phyloP scores from a whole-genome alignment of 2,797 vertebrate genomes.

The Sphenodon punctatus region DNA sequence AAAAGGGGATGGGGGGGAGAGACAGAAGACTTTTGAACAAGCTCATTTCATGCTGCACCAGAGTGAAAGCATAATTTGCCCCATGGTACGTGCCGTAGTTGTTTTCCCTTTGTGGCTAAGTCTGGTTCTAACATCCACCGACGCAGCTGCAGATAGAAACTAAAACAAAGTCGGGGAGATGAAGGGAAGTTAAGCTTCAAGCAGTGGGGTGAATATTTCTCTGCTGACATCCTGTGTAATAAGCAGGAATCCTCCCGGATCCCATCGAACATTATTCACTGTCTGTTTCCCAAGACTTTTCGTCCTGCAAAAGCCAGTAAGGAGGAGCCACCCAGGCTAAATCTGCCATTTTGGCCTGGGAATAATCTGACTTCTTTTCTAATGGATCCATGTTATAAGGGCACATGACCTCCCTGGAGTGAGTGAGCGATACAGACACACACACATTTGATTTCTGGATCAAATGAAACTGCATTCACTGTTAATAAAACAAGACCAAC shows the following conservation, averaged over 20 bases:
- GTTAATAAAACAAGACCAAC: constrained; percentile 49
- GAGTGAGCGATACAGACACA: not conserved
- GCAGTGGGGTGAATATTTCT: rapidly evolving
- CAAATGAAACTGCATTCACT: not conserved
- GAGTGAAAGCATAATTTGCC: too few species aligned
- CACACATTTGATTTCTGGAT: not conserved
- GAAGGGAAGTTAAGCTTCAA: not conserved
- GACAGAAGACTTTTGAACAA: too few species aligned
- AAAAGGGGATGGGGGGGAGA: too few species aligned
- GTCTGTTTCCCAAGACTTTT: not conserved
- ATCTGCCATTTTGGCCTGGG: constrained; percentile 22
- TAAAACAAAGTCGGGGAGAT: not conserved
- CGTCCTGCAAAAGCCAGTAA: constrained; percentile 48
- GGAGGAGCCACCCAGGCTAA: constrained; percentile 46
- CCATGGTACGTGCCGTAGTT: not conserved
- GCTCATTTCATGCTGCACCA: too few species aligned
- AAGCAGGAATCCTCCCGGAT: not conserved
- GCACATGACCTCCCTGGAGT: too few species aligned
- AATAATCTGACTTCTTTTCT: constrained; percentile 42
- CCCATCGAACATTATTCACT: rapidly evolving
- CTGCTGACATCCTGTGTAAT: not conserved
- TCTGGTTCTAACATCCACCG: not conserved
- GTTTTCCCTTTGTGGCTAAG: not conserved
- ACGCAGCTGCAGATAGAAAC: not conserved
- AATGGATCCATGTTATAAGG: too few species aligned